Base-by-base conservation (phyloP, 2,888 invertebrate genomes). In the Smittia aterrima region DNA sequence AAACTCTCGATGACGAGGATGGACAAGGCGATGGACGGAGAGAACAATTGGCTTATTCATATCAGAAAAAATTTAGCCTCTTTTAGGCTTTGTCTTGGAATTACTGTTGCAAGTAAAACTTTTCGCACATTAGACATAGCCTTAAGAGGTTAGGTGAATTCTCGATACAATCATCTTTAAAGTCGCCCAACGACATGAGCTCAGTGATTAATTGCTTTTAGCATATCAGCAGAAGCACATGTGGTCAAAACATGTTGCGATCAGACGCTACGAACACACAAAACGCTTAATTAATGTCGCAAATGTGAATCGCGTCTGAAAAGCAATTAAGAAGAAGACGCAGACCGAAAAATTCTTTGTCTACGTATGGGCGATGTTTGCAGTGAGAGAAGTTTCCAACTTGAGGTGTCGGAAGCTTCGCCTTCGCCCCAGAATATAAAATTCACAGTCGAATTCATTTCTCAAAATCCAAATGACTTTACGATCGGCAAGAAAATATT, bases 121-220 rank as follows among this genome's bases (percentile, higher is more conserved):
- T 22, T 38, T 24, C 32, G 41, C 18, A 40, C 16, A 70, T 54
- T 70, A 70, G 70, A 70, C 70, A 70, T 70, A 70, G 70, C 70
- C 70, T 70, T 70, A 70, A 70, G 70, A 70, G 70, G 70, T 70
- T 70, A 70, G 70, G 70, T 70, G 54, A 70, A 54, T 70, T 70
- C 70, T 54, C 25, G 70, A 70, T 32, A 54, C 47, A 47, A 47
- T 47, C 47, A 47, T 47, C 47, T n/a, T n/a, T n/a, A 16, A 47
- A n/a, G 11, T n/a, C 53, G 20, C 25, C 24, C 68, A 68, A 25
- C 70, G 25, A 41, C 13, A 16, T 11, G 64, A 24, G 41, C 16
- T 2, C 9, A 25, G 0, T 4, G 18, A 20, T 32, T 9, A 40
- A 67, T 67, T 40, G 32, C 16, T 20, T 16, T 58, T 3, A 58